These are phyloP conservation scores for Protula sp. DNA, from an alignment of 2,888 invertebrate genomes.

Conservation along the genomic window DNA sequence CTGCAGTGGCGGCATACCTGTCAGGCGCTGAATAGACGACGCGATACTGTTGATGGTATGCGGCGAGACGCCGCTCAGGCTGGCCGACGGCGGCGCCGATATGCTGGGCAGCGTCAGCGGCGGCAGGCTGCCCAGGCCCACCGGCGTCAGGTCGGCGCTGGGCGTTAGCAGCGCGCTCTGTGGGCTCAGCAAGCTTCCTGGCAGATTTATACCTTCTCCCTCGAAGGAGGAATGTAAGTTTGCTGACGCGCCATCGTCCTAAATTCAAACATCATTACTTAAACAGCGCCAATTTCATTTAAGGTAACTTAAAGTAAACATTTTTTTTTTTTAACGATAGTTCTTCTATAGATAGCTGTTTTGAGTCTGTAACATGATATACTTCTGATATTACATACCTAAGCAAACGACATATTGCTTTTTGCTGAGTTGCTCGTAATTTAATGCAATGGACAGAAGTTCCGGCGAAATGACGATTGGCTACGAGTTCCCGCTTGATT, in stretches of 20 bases:
- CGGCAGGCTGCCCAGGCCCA: constrained; percentile 5
- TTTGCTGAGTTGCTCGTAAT: no score
- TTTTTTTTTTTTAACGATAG: no score
- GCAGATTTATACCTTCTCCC: constrained; percentile 44
- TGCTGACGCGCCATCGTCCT: neutral
- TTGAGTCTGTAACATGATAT: no score
- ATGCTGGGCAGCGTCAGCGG: constrained; percentile 13
- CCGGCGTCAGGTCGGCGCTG: neutral
- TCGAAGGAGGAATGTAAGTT: constrained; percentile 52
- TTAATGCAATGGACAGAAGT: no score
- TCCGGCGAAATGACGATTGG: no score
- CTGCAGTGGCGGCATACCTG: constrained; percentile 3
- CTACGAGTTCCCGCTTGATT: no score
- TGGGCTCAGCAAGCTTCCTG: constrained; percentile 37
- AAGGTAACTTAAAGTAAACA: no score
- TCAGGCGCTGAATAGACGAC: constrained; percentile 17
- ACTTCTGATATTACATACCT: no score
- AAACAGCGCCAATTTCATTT: no score
- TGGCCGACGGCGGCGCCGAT: neutral
- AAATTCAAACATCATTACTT: no score
- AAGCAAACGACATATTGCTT: no score
- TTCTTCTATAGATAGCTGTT: no score
- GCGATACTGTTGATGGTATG: constrained; percentile 20
- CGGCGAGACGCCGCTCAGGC: constrained; percentile 1
- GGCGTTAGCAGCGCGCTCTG: constrained; percentile 13